Conservation (phyloP, 2,113 vertebrate genomes). For the Ia io region DNA sequence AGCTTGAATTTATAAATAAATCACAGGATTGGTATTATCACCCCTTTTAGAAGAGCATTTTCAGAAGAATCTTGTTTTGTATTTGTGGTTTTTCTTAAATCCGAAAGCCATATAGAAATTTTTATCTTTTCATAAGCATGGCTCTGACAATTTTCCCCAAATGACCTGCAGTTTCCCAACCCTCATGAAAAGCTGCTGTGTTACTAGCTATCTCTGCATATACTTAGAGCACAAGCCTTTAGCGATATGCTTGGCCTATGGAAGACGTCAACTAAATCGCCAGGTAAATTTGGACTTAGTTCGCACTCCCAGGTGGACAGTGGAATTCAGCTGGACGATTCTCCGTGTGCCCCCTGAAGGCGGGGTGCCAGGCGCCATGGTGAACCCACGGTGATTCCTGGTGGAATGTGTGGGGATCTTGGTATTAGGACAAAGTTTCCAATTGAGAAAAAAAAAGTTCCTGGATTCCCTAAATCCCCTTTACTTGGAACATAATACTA, state of each 20-base stretch:
- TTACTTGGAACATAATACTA: not conserved
- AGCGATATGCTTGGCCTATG: not conserved
- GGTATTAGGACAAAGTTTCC: not conserved
- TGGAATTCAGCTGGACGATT: not conserved
- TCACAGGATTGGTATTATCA: not conserved
- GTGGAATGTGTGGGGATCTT: not conserved
- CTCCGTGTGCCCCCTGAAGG: not conserved
- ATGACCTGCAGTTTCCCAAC: not conserved
- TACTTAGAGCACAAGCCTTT: not conserved
- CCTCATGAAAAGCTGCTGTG: not conserved
- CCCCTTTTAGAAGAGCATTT: not conserved
- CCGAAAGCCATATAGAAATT: not conserved
- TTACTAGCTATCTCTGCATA: not conserved
- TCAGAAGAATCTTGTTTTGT: not conserved
- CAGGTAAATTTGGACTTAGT: not conserved
- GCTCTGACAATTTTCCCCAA: not conserved
- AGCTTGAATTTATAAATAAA: slow-evolving; percentile 19
- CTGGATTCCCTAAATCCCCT: not conserved
- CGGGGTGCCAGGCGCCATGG: not conserved
- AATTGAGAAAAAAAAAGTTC: not conserved
- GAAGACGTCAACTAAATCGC: not conserved
- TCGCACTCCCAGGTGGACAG: not conserved
- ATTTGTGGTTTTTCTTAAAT: not conserved
- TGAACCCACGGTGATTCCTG: not conserved
- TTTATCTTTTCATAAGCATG: not conserved